These are phyloP conservation scores for Kryptolebias marmoratus DNA, from an alignment of 2,113 vertebrate genomes.

Conservation along the genomic window DNA sequence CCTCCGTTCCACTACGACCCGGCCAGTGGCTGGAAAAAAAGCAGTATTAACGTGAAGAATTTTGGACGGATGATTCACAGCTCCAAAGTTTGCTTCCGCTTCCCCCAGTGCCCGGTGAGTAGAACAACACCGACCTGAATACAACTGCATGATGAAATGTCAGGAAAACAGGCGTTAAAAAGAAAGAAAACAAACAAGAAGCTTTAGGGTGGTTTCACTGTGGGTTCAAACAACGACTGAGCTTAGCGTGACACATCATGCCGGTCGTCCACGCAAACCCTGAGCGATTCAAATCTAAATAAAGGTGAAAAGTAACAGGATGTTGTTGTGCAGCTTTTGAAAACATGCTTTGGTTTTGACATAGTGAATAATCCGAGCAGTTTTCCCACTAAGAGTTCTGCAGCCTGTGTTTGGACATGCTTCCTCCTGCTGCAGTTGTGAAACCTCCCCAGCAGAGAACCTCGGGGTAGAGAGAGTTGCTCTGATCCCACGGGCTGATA, in stretches of 20 bases:
- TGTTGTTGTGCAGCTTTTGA: constrained; percentile 46
- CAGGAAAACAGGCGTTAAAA: constrained; percentile 11
- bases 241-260: constrained; percentile 54
- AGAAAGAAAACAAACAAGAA: constrained; percentile 34
- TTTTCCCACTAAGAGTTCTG: constrained; percentile 32
- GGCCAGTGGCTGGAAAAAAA: constrained; percentile 83
- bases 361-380: constrained; percentile 61
- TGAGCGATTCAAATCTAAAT: constrained; percentile 29
- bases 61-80: constrained; percentile 92
- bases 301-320: constrained; percentile 60
- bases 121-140: constrained; percentile 1
- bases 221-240: constrained; percentile 39
- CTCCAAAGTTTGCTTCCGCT: constrained; percentile 92
- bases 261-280: constrained; percentile 45
- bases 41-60: constrained; percentile 87
- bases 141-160: constrained; percentile 33
- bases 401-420: constrained; percentile 75
- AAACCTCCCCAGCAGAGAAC: constrained; percentile 66
- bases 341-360: constrained; percentile 49
- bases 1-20: constrained; percentile 80
- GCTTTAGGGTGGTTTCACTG: constrained; percentile 4
- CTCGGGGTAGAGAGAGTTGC: constrained; percentile 60
- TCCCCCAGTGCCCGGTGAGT: constrained; percentile 90
- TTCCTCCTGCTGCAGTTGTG: constrained; percentile 57
- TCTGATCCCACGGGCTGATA: constrained; percentile 72